A percentile compares a stretch with the other conserved stretches of the same genome.
Evolutionary conservation across 2,113 vertebrate genomes (phyloP).

Genomic region (Anthoscopus minutus): DNA sequence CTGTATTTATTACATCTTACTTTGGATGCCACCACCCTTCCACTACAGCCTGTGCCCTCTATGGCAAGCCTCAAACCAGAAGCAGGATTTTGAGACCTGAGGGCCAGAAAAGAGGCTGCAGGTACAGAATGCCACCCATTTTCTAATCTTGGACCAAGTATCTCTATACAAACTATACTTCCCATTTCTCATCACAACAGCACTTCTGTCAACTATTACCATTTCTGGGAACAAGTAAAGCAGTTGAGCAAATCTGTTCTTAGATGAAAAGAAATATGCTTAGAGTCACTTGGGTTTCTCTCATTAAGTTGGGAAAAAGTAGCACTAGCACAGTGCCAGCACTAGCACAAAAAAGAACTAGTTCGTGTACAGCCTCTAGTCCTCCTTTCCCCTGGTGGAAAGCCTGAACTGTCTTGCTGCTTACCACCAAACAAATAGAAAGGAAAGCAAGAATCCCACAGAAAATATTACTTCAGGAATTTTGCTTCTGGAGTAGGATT

Average conservation of each 20-base stretch:
- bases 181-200: neutral
- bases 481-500: neutral
- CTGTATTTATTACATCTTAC: neutral
- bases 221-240: neutral
- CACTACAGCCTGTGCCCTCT: neutral
- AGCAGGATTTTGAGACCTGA: neutral
- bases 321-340: fast-evolving
- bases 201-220: neutral
- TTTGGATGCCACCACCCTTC: neutral
- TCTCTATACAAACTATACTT: fast-evolving
- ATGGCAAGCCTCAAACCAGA: neutral
- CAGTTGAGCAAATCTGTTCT: neutral
- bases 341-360: neutral
- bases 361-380: neutral
- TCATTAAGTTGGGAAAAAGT: neutral
- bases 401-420: neutral
- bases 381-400: neutral
- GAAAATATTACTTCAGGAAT: neutral
- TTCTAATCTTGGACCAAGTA: neutral
- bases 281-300: neutral
- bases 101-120: neutral
- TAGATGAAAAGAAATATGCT: neutral
- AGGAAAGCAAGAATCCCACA: neutral
- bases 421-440: neutral
- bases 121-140: neutral